Conservation (phyloP, 2,797 vertebrate genomes). For the Notolepis coatsorum region DNA sequence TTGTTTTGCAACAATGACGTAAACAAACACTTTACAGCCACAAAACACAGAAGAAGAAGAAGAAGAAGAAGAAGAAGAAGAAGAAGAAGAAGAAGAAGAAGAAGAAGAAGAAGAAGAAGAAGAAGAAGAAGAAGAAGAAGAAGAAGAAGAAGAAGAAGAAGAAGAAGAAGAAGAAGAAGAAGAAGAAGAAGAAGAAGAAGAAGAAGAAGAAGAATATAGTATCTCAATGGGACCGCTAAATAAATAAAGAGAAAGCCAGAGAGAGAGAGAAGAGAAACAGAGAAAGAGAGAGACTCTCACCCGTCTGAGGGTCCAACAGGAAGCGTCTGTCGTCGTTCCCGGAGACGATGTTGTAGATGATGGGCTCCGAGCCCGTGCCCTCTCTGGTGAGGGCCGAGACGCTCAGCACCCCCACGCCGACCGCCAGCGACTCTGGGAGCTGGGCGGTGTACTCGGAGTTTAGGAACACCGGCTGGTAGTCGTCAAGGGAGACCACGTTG, state of each 20-base stretch:
- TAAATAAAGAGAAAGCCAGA: not conserved
- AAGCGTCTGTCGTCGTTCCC: conserved; percentile 90
- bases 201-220: not conserved
- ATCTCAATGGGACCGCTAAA: not conserved
- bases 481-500: conserved; percentile 89
- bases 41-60: too few species aligned
- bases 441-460: conserved; percentile 84
- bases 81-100: too few species aligned
- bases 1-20: too few species aligned
- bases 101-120: too few species aligned
- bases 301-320: conserved; percentile 85
- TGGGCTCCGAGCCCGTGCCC: conserved; percentile 72
- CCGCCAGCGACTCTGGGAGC: conserved; percentile 85
- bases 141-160: too few species aligned
- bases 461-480: conserved; percentile 92
- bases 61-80: too few species aligned
- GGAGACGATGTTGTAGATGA: conserved; percentile 86
- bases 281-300: conserved; percentile 61
- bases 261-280: not conserved
- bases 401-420: conserved; percentile 86
- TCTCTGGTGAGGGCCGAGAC: conserved; percentile 84
- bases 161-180: too few species aligned
- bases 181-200: too few species aligned
- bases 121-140: too few species aligned
- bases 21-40: too few species aligned